A percentile compares a stretch with the other conserved stretches of the same genome.
phyloP scores from a whole-genome alignment of 1,140 invertebrate species.

The Drosophila setifemur region DNA sequence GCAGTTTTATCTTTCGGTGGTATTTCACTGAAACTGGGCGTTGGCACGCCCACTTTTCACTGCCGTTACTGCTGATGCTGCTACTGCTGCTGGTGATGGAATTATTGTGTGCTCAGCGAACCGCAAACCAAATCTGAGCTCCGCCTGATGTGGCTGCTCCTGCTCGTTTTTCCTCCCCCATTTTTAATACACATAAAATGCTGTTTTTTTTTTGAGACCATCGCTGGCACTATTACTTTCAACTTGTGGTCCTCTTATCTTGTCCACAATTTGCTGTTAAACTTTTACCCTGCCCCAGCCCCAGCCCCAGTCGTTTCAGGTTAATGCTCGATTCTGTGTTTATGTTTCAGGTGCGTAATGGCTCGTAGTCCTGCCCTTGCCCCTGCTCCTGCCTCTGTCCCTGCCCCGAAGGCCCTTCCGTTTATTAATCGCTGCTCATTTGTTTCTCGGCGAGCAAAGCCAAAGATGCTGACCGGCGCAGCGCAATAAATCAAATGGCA shows the following conservation, averaged over 20 bases:
- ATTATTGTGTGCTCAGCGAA: constrained; percentile 79
- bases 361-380: constrained; percentile 32
- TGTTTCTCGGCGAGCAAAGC: constrained; percentile 21
- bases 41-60: constrained; percentile 13
- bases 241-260: constrained; percentile 57
- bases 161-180: constrained; percentile 24
- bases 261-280: constrained; percentile 29
- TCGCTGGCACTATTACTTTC: constrained; percentile 62
- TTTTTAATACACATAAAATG: constrained; percentile 63
- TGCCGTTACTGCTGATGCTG: constrained; percentile 15
- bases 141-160: not conserved
- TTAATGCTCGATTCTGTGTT: constrained; percentile 56
- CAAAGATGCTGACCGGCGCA: constrained; percentile 31
- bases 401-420: constrained; percentile 19
- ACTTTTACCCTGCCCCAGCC: not conserved
- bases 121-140: constrained; percentile 71
- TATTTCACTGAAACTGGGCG: no score
- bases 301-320: constrained; percentile 1
- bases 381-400: no score
- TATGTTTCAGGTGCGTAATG: constrained; percentile 48
- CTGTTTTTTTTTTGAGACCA: constrained; percentile 18
- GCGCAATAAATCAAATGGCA: constrained; percentile 59
- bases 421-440: constrained; percentile 34
- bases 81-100: constrained; percentile 61
- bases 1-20: constrained; percentile 39